A percentile compares a stretch with the other conserved stretches of the same genome.
These are phyloP conservation scores for Artemia sp. DNA, from an alignment of 2,888 invertebrate species.

Conservation along the genomic window DNA sequence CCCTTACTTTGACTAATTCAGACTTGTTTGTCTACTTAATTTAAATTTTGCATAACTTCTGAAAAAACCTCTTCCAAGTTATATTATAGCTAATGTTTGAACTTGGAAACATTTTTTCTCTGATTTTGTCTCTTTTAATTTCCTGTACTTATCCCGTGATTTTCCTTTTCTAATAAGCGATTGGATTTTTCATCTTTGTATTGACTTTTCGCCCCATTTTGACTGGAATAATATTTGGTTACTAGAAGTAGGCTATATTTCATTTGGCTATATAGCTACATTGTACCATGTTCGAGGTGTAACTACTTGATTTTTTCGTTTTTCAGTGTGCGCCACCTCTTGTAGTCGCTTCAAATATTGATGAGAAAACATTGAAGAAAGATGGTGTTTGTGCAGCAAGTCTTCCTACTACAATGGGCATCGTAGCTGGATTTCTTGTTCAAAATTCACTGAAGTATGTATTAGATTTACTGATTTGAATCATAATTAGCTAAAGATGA, in stretches of 20 bases:
- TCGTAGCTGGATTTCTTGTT: slow-evolving; percentile 83
- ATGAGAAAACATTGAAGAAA: slow-evolving; percentile 86
- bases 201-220: no score
- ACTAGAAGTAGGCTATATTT: no score
- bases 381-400: slow-evolving; percentile 99
- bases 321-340: slow-evolving; percentile 87
- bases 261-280: no score
- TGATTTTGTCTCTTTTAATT: slow-evolving; percentile 3
- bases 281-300: no score
- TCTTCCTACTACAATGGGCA: slow-evolving; percentile 97
- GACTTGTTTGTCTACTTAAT: no score
- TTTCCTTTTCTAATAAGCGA: not conserved
- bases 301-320: slow-evolving; percentile 10
- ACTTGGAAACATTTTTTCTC: not conserved
- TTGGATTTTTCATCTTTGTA: not conserved
- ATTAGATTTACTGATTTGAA: no score
- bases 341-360: slow-evolving; percentile 89
- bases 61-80: no score
- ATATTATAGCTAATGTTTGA: no score
- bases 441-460: slow-evolving; percentile 46
- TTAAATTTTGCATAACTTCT: no score
- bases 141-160: slow-evolving; percentile 17
- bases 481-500: no score
- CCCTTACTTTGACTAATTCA: no score
- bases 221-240: no score